Evolutionary conservation across 2,888 invertebrate species (phyloP), one percentile per base, ranked within the genome.

Genomic region (Drosophila ezoana): DNA sequence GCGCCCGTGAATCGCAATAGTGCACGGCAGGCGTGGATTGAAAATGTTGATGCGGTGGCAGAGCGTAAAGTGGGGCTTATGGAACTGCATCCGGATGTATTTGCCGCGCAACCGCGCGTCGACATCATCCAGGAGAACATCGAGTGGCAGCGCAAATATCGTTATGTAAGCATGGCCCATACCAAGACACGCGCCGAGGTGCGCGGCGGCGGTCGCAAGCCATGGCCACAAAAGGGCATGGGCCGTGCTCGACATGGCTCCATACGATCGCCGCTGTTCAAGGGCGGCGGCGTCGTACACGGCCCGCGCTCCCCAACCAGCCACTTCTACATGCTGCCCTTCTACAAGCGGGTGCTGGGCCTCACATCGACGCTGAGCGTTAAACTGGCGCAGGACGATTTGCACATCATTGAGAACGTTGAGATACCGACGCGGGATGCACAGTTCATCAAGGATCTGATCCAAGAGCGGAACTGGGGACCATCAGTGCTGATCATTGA

Each of bases 141-240:
- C 23, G 92, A 93, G 53, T 99, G 99, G 98, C 98, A 99, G 91
- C 93, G 86, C 72, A 93, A 95, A 74, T 98, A 97, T 91, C 94
- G 95, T 90, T 95, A 93, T 93, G 96, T 99, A 92, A 95, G 96
- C 81, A 97, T 95, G 93, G 95, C 95, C 1, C 94, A 96, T 83
- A 94, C 96, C 2, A 96, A 96, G 91, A 95, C 95, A 0, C 93
- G 97, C 60, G 96, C 96, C 0, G 99, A 99, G 93, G 95, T 97
- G 59, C 93, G 95, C 49, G 98, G 98, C 38, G 97, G 98, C 56
- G 98, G 98, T 0, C 94, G 94, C 28, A 99, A 99, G 88, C 99
- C 99, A 0, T 99, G 98, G 98, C 97, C 97, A 0, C 99, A 99
- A 91, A 99, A 99, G 93, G 98, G 98, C 20, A 90, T 94, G 32